phyloP scores from a whole-genome alignment of 2,888 invertebrate genomes.

The Dorcus hopei region DNA sequence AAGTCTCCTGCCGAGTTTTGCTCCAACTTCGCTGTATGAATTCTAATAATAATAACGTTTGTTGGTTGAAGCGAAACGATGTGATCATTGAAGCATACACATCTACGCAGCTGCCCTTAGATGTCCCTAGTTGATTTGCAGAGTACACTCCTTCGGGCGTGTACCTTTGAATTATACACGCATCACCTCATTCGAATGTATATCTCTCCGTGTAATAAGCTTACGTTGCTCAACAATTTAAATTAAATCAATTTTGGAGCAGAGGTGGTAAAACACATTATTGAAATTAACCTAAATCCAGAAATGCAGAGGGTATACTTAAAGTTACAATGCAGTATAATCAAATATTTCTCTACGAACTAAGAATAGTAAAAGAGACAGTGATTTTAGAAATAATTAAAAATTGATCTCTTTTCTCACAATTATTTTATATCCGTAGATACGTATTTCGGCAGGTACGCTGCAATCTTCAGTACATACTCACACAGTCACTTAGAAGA shows the following conservation, averaged over 20 bases:
- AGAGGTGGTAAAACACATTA: too few relatives aligned
- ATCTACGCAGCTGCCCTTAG: background rate
- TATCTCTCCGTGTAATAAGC: constrained; percentile 3
- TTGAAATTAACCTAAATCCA: too few relatives aligned
- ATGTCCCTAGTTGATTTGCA: background rate
- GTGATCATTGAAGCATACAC: background rate
- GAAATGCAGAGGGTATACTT: too few relatives aligned
- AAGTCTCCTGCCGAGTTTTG: constrained; percentile 24
- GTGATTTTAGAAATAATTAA: too few relatives aligned
- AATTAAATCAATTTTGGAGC: constrained; percentile 7
- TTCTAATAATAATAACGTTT: constrained; percentile 22
- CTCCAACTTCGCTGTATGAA: constrained; percentile 22
- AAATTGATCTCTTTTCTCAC: too few relatives aligned
- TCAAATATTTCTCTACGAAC: too few relatives aligned
- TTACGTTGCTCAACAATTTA: constrained; percentile 13
- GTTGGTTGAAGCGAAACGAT: constrained; percentile 21
- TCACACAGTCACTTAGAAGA: too few relatives aligned
- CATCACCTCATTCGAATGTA: constrained; percentile 1
- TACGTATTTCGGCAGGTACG: too few relatives aligned
- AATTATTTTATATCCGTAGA: too few relatives aligned
- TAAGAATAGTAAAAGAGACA: too few relatives aligned
- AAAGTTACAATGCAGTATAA: too few relatives aligned
- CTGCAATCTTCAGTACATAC: too few relatives aligned
- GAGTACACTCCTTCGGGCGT: background rate
- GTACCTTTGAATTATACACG: background rate